Evolutionary conservation across 1,140 invertebrate species (phyloP), one percentile per base, ranked within the genome.

Genomic region (Philaenus spumarius): DNA sequence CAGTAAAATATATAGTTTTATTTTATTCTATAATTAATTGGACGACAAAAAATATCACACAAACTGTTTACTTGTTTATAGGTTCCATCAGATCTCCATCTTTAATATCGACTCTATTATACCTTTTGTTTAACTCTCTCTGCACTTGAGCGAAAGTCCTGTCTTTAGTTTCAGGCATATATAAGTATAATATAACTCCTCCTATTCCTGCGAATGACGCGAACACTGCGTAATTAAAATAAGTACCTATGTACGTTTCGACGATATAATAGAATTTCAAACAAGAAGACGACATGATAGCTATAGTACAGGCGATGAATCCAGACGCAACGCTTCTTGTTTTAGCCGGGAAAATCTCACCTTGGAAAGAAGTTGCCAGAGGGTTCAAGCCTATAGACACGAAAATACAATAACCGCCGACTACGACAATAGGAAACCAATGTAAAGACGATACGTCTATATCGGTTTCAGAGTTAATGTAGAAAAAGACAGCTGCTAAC

Each of bases 81-180:
- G 26, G 9, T 30, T 30, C 26, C 3, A 30, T 30, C 9, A 30
- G 26, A 9, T 30, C 26, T 30, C 9, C 9, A 30, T 30, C 26
- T 30, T 30, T 9, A 9, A 30, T 9, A 30, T 30, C 3, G 26
- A 4, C 3, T 30, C 9, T 30, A 9, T 30, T 30, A 9, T 30
- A 30, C 26, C 9, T 30, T 9, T 9, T 3, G 26, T 47, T 23
- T 9, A 53, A 17, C 50, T 53, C 50, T 39, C 11, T 26, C 2
- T 20, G 37, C n/a, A 53, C 6, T 20, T 53, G 14, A 2, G 6
- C 22, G n/a, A 53, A 53, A 3, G 50, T 53, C 20, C 37, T 53
- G 34, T 53, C 37, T 39, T 53, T 53, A 35, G 50, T 53, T 20
- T 53, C 50, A 22, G 50, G 50, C 7, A 17, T 17, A 14, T 53